These are phyloP conservation scores for Cyrtorhinus lividipennis DNA, from an alignment of 1,140 invertebrate species.

Conservation along the genomic window DNA sequence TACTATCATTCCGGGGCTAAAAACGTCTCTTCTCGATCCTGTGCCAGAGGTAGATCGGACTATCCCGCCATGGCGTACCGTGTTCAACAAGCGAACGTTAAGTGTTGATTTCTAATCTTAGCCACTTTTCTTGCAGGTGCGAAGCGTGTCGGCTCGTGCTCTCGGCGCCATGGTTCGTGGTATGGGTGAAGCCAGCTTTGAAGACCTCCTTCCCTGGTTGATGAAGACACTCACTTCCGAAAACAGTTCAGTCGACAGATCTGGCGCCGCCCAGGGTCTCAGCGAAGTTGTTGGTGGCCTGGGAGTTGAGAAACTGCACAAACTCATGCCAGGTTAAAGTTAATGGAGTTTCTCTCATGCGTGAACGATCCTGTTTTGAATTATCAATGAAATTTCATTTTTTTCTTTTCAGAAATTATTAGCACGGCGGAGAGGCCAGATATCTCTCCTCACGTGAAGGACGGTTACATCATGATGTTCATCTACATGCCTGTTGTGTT, in stretches of 20 bases:
- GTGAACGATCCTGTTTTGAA: too few relatives aligned
- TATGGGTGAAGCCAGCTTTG: slow-evolving; percentile 91
- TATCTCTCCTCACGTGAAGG: slow-evolving; percentile 93
- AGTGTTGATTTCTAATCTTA: neutral
- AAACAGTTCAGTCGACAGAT: slow-evolving; percentile 85
- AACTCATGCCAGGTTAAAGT: slow-evolving; percentile 69
- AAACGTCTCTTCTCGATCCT: slow-evolving; percentile 90
- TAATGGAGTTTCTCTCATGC: neutral
- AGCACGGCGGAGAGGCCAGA: slow-evolving; percentile 84
- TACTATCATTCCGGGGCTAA: slow-evolving; percentile 91
- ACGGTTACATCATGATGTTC: slow-evolving; percentile 99
- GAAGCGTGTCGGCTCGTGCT: slow-evolving; percentile 82
- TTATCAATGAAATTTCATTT: neutral
- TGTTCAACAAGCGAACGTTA: neutral
- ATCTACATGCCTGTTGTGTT: slow-evolving; percentile 98
- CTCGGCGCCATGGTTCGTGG: slow-evolving; percentile 94
- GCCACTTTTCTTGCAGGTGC: slow-evolving; percentile 36
- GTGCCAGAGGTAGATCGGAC: slow-evolving; percentile 76
- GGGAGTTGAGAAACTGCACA: slow-evolving; percentile 86
- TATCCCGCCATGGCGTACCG: too few relatives aligned
- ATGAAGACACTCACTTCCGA: slow-evolving; percentile 98
- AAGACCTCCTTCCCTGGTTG: slow-evolving; percentile 91
- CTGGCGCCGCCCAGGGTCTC: slow-evolving; percentile 94
- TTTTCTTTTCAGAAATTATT: slow-evolving; percentile 62
- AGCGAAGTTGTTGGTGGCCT: slow-evolving; percentile 90